Evolutionary conservation across 2,113 vertebrate genomes (phyloP).

Genomic region (Thymallus thymallus): DNA sequence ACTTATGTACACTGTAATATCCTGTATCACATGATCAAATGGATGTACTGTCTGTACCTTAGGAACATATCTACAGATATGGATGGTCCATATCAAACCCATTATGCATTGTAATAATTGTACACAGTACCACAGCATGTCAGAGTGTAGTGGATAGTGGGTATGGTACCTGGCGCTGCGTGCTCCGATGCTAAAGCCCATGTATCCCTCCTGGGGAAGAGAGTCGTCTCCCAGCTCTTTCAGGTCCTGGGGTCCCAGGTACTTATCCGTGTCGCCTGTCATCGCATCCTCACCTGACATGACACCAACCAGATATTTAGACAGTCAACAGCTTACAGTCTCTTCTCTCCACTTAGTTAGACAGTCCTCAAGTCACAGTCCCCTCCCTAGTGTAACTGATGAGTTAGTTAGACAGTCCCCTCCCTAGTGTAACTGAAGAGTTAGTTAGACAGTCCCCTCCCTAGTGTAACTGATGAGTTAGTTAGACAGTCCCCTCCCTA

Average conservation of each 20-base stretch:
- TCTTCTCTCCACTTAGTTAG: neutral
- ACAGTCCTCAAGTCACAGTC: no score
- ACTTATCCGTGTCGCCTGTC: constrained; percentile 87
- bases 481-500: no score
- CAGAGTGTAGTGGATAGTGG: no score
- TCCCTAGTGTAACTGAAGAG: no score
- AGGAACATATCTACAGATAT: neutral
- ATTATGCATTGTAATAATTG: neutral
- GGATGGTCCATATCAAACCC: neutral
- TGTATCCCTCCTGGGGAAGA: constrained; percentile 84
- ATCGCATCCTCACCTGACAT: constrained; percentile 85
- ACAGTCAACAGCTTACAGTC: neutral
- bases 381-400: no score
- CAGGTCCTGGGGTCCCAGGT: constrained; percentile 86
- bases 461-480: no score
- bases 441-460: no score
- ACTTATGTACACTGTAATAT: no score
- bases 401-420: no score
- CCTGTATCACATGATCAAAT: no score
- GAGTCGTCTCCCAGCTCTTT: constrained; percentile 88
- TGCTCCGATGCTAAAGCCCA: constrained; percentile 86
- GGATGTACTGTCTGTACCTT: neutral
- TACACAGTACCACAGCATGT: neutral
- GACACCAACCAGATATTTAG: neutral
- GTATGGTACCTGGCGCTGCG: constrained; percentile 83